Evolutionary conservation across 2,113 vertebrate species (phyloP).

Genomic region (Apteryx owenii): DNA sequence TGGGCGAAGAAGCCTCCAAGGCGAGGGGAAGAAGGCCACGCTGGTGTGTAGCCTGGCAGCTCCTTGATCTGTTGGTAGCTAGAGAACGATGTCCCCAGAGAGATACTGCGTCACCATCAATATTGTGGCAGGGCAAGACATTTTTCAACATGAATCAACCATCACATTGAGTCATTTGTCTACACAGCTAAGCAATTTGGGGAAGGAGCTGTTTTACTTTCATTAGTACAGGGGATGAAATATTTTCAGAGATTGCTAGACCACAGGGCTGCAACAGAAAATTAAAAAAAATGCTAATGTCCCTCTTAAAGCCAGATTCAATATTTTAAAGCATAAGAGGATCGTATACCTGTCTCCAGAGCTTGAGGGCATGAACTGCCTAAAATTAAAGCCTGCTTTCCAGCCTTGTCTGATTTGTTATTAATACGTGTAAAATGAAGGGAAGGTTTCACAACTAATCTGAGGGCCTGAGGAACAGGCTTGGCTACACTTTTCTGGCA

Average conservation of each 20-base stretch:
- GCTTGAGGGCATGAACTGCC: constrained; percentile 5
- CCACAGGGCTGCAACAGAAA: background rate
- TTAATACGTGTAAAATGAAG: constrained; percentile 30
- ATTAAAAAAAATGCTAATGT: background rate
- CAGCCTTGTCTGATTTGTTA: constrained; percentile 28
- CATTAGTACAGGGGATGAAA: background rate
- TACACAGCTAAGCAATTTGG: background rate
- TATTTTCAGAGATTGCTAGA: background rate
- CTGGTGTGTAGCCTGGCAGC: background rate
- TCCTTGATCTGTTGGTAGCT: background rate
- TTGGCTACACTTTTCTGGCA: constrained; percentile 22
- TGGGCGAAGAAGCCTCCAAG: too few relatives aligned
- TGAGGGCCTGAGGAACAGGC: constrained; percentile 38
- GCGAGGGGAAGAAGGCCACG: too few relatives aligned
- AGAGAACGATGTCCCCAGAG: background rate
- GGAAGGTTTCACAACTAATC: constrained; percentile 20
- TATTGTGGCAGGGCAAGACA: background rate
- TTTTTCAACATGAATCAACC: background rate
- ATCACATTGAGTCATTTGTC: background rate
- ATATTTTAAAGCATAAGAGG: background rate
- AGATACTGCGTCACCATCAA: background rate
- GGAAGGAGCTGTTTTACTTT: background rate
- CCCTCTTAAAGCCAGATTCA: background rate
- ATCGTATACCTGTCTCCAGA: background rate
- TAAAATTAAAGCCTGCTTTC: constrained; percentile 41